Evolutionary conservation across 1,140 invertebrate genomes (phyloP).

Genomic region (Bombus superbus): DNA sequence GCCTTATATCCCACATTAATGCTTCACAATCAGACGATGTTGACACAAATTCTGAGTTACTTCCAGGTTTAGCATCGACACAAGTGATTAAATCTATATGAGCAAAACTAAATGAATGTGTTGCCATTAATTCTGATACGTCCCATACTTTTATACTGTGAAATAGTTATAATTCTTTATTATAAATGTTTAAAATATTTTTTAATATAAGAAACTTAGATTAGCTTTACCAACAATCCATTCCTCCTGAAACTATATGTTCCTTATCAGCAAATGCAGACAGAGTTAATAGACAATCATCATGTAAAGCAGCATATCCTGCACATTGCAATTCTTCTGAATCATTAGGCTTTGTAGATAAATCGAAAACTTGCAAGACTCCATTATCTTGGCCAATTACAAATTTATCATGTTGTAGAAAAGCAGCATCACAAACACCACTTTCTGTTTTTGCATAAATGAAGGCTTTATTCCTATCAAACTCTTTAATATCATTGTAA

Average conservation of each 20-base stretch:
- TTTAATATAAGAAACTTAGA: background rate
- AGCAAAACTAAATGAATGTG: slow-evolving; percentile 68
- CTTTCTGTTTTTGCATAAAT: slow-evolving; percentile 64
- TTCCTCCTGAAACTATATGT: slow-evolving; percentile 72
- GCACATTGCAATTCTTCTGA: slow-evolving; percentile 59
- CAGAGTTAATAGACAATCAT: slow-evolving; percentile 71
- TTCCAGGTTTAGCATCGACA: slow-evolving; percentile 70
- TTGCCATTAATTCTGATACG: slow-evolving; percentile 66
- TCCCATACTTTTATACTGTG: slow-evolving; percentile 80
- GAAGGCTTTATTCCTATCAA: slow-evolving; percentile 63
- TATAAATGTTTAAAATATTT: background rate
- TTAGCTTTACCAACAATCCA: slow-evolving; percentile 76
- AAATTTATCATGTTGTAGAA: slow-evolving; percentile 71
- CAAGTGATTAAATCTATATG: slow-evolving; percentile 73
- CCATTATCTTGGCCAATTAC: slow-evolving; percentile 77
- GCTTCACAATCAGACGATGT: slow-evolving; percentile 73
- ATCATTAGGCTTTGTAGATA: slow-evolving; percentile 44
- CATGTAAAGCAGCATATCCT: slow-evolving; percentile 73
- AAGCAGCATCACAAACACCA: slow-evolving; percentile 68
- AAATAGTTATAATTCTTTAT: slow-evolving; percentile 35
- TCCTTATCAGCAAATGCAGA: slow-evolving; percentile 71
- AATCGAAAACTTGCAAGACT: slow-evolving; percentile 69
- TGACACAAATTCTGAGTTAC: slow-evolving; percentile 72
- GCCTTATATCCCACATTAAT: slow-evolving; percentile 77
- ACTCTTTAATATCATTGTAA: slow-evolving; percentile 68